Evolutionary conservation across 1,140 invertebrate species (phyloP).

Genomic region (Aricia agestis): DNA sequence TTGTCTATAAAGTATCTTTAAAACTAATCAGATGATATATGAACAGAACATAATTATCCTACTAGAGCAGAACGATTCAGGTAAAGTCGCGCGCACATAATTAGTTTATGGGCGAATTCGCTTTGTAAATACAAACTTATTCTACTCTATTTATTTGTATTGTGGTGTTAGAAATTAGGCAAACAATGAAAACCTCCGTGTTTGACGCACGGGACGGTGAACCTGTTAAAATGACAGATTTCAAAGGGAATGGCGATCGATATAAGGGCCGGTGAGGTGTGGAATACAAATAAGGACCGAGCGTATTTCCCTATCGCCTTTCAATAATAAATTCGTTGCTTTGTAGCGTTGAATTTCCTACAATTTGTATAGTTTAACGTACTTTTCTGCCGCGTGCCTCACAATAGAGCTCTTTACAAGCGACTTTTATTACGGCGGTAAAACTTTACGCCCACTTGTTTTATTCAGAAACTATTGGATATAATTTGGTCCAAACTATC

Average conservation of each 20-base stretch:
- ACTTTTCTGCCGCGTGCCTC: slow-evolving; percentile 1
- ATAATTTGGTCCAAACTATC: not conserved
- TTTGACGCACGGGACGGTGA: not conserved
- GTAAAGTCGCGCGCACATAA: too few relatives aligned
- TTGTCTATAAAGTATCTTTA: too few relatives aligned
- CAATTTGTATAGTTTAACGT: not conserved
- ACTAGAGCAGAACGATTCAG: too few relatives aligned
- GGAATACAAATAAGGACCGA: not conserved
- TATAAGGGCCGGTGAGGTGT: not conserved
- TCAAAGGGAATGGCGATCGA: not conserved
- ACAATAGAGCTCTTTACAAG: not conserved
- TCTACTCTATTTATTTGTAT: too few relatives aligned
- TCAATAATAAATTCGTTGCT: not conserved
- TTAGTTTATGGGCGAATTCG: too few relatives aligned
- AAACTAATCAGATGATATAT: too few relatives aligned
- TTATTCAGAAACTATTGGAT: not conserved
- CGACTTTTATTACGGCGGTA: not conserved
- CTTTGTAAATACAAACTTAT: too few relatives aligned
- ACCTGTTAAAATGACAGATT: not conserved
- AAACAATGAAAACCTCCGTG: not conserved
- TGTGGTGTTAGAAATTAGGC: not conserved
- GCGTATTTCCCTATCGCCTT: not conserved
- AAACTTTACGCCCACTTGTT: not conserved
- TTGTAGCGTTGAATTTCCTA: not conserved
- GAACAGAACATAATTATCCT: too few relatives aligned